Evolutionary conservation across 2,113 vertebrate genomes (phyloP).

Genomic region (Drymodes brunneopygia): DNA sequence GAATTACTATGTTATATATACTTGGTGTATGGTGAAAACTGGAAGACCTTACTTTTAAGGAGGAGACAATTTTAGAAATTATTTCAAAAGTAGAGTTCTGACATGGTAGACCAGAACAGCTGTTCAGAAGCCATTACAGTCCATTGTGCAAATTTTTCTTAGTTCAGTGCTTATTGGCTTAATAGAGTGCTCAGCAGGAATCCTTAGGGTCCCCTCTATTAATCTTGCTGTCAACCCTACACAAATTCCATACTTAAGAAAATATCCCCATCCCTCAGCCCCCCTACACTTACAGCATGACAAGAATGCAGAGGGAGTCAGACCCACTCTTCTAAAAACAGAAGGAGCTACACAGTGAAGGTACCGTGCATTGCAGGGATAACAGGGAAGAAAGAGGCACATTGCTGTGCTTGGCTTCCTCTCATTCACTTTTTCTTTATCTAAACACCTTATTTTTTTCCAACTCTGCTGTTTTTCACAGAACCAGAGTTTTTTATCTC

Average conservation of each 20-base stretch:
- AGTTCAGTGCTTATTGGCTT: conserved; percentile 43
- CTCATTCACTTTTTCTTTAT: not conserved
- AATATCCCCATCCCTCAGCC: not conserved
- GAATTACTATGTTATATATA: not conserved
- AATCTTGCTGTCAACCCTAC: conserved; percentile 40
- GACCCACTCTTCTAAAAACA: not conserved
- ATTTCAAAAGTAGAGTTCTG: not conserved
- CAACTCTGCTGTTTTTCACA: not conserved
- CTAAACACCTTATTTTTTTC: not conserved
- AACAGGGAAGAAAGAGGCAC: not conserved
- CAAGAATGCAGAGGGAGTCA: conserved; percentile 7
- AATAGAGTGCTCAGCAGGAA: conserved; percentile 35
- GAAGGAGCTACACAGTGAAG: not conserved
- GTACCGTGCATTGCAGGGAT: not conserved
- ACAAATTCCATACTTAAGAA: conserved; percentile 33
- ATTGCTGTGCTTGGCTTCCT: not conserved
- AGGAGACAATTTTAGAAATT: not conserved
- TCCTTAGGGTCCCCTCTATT: conserved; percentile 1
- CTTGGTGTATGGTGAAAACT: not conserved
- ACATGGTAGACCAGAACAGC: conserved; percentile 12
- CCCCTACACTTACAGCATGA: not conserved
- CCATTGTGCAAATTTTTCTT: conserved; percentile 32
- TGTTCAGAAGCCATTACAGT: conserved; percentile 19
- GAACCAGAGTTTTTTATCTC: not conserved
- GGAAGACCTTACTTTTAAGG: not conserved